Evolutionary conservation across 1,140 invertebrate species (phyloP).

Genomic region (Drosophila kohkoa): DNA sequence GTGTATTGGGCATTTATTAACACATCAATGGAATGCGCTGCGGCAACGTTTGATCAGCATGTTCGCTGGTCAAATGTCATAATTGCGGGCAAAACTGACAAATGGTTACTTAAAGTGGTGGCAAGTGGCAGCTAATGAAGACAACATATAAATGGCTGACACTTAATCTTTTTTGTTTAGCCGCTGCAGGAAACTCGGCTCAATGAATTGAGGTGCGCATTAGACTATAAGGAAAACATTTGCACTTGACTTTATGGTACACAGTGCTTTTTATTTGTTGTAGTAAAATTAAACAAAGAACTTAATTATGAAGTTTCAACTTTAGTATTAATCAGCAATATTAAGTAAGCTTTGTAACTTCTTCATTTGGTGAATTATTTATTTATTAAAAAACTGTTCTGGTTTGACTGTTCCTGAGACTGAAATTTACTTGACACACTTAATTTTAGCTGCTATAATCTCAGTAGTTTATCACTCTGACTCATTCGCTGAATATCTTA

Average conservation of each 20-base stretch:
- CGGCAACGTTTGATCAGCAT: slow-evolving; percentile 66
- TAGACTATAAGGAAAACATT: too few relatives aligned
- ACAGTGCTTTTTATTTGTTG: too few relatives aligned
- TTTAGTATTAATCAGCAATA: too few relatives aligned
- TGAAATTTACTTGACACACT: background rate
- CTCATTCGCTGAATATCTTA: slow-evolving; percentile 8
- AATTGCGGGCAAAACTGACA: slow-evolving; percentile 40
- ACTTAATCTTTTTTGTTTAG: slow-evolving; percentile 12
- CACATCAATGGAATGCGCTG: slow-evolving; percentile 73
- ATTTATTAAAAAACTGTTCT: too few relatives aligned
- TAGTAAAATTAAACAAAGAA: too few relatives aligned
- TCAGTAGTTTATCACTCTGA: slow-evolving; percentile 10
- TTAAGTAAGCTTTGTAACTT: too few relatives aligned
- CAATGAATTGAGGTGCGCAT: background rate
- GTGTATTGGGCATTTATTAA: slow-evolving; percentile 65
- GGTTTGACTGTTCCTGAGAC: background rate
- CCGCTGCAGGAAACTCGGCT: slow-evolving; percentile 5
- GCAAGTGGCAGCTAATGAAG: slow-evolving; percentile 60
- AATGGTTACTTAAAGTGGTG: slow-evolving; percentile 15
- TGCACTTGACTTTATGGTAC: too few relatives aligned
- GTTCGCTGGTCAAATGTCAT: slow-evolving; percentile 52
- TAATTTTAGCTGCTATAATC: background rate
- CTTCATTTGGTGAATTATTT: too few relatives aligned
- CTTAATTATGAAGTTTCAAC: too few relatives aligned
- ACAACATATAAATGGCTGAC: slow-evolving; percentile 21